Base-by-base conservation (phyloP, 2,113 vertebrate species). In the Axis porcinus region DNA sequence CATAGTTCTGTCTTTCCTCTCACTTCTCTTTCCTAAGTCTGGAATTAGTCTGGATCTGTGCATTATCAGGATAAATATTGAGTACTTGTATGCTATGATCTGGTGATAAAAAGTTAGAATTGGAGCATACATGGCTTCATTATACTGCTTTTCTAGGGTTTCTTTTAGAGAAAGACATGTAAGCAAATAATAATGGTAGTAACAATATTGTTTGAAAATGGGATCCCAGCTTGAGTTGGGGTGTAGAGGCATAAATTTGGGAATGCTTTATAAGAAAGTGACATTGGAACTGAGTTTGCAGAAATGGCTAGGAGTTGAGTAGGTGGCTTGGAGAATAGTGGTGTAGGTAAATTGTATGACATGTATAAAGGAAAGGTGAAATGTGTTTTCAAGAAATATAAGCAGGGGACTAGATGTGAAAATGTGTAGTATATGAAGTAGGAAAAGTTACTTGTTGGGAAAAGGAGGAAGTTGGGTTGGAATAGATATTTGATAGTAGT, bases 151-250 rank as follows among this genome's bases (percentile, higher is more conserved):
- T 95, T 91, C 27, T 85, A 64, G 40, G 64, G 19, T 94, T 92
- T 55, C 78, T 52, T 92, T 58, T 78, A 76, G 57, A 93, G 57
- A 93, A 86, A 91, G 52, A 93, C 50, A 74, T 90, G 40, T 57
- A 92, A 86, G 40, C 19, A 89, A 83, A 87, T 76, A 93, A 57
- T 54, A 90, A 15, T 82, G 81, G n/a, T 89, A 84, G 62, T 74
- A 98, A 25, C 13, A 84, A 2, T 97, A 36, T 45, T 74, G 19
- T 85, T 96, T 96, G 50, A 90, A 96, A 96, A 85, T 33, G 17
- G 10, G 40, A 93, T 92, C 30, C 45, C 23, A 84, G 33, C n/a
- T 78, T 84, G 52, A 95, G 23, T 86, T 55, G 27, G 6, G 14
- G 3, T 82, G 57, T 57, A 74, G 33, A 79, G 40, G 45, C n/a